Base-by-base conservation (phyloP, 2,888 invertebrate species). In the Scotopteryx bipunctaria region DNA sequence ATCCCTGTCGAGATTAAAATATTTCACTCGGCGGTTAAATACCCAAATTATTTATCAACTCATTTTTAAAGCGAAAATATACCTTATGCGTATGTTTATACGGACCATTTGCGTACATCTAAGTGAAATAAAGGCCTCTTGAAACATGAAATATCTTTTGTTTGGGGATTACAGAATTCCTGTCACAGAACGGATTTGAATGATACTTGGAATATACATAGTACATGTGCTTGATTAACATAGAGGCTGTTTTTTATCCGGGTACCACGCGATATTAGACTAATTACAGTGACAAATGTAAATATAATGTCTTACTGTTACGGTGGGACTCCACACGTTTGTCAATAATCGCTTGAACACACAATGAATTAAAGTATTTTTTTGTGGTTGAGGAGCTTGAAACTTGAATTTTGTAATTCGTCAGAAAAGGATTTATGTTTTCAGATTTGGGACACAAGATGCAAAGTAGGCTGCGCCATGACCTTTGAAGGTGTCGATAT, bases 371-470 rank as follows among this genome's bases (percentile, higher is more conserved):
- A n/a, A n/a, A n/a, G n/a, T n/a, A 21, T 21, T 21, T 6, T 21
- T 21, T 4, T 1, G 5, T 21, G 5, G 6, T 29, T 21, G 13
- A 46, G 32, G 38, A 36, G 33, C 35, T n/a, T 48, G 53, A 56
- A 47, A 23, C 21, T 6, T 23, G 23, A 23, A 23, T 3, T 23
- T 1, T 8, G 8, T 2, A 8, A 8, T n/a, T n/a, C n/a, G n/a
- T n/a, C n/a, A n/a, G n/a, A n/a, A n/a, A n/a, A n/a, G n/a, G n/a
- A n/a, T n/a, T n/a, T n/a, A n/a, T 33, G 5, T 14, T 78, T 77
- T 37, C 73, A 93, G 93, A 85, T 93, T 47, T 93, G 93, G 93
- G 93, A 93, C 61, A 72, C 76, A 9, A 78, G 93, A 55, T 86
- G 88, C 43, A 72, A 80, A 38, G 73, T 84, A 3, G 92, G 92